phyloP scores from a whole-genome alignment of 35 echinoderm and acorn worm species.

The Heliocidaris tuberculata region DNA sequence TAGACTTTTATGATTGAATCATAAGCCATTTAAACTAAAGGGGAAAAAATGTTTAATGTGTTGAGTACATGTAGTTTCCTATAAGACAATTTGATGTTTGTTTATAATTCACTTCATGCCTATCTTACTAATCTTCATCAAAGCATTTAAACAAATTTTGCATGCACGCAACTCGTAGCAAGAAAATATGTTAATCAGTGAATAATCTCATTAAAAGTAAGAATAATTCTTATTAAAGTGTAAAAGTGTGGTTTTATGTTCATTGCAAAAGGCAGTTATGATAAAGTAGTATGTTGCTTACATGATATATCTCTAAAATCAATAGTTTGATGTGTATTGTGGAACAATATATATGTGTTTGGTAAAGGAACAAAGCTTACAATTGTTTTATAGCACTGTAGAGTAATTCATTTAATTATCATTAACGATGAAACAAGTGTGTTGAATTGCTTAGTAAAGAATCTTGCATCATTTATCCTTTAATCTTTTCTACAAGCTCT shows the following conservation, averaged over 20 bases:
- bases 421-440: not conserved
- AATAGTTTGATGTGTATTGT: slow-evolving; percentile 13
- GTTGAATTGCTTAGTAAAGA: not conserved
- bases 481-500: not conserved
- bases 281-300: not conserved
- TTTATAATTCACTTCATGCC: slow-evolving; percentile 12
- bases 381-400: slow-evolving; percentile 12
- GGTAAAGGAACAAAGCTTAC: not conserved
- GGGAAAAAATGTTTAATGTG: not conserved
- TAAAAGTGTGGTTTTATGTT: slow-evolving; percentile 16
- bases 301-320: not conserved
- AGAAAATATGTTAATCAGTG: slow-evolving; percentile 1
- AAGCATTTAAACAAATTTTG: slow-evolving; percentile 19
- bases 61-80: not conserved
- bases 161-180: not conserved
- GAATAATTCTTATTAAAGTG: not conserved
- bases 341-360: not conserved
- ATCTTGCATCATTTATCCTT: not conserved
- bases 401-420: not conserved
- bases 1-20: too few relatives aligned
- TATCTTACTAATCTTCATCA: not conserved
- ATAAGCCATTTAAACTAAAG: not conserved
- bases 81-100: not conserved
- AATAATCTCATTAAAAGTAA: not conserved
- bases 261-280: too few relatives aligned